Conservation (phyloP, 1,140 invertebrate species). For the Drepana arcuata region DNA sequence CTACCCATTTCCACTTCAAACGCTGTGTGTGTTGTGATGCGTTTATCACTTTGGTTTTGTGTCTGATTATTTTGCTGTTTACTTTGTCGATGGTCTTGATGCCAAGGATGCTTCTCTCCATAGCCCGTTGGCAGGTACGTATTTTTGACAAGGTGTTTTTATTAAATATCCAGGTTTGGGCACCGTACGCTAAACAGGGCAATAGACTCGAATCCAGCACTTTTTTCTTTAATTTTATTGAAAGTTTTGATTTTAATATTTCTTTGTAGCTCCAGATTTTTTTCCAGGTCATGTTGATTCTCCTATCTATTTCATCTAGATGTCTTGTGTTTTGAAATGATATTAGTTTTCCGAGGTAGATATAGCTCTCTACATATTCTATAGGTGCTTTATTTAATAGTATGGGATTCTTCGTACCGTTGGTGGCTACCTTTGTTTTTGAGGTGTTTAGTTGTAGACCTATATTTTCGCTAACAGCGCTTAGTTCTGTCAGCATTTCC, state of each 20-base stretch:
- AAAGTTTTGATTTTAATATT: conserved; percentile 5
- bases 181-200: conserved; percentile 4
- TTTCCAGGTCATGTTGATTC: conserved; percentile 6
- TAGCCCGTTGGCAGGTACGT: background rate
- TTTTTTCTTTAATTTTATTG: conserved; percentile 8
- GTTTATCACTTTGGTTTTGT: background rate
- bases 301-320: conserved; percentile 5
- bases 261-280: conserved; percentile 7
- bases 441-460: conserved; percentile 2
- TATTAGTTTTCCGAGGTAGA: conserved; percentile 6
- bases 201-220: conserved; percentile 6
- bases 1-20: background rate
- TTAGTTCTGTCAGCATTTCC: conserved; percentile 2
- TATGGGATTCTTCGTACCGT: conserved; percentile 1
- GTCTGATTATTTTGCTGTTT: background rate
- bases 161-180: conserved; percentile 5
- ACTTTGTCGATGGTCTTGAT: background rate
- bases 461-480: background rate
- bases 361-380: conserved; percentile 2
- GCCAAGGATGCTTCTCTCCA: background rate
- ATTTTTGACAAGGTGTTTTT: background rate
- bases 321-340: conserved; percentile 8
- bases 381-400: background rate
- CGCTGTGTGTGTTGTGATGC: background rate
- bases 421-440: conserved; percentile 5